These are phyloP conservation scores for Cinara cedri DNA, from an alignment of 2,888 invertebrate genomes.

Conservation along the genomic window DNA sequence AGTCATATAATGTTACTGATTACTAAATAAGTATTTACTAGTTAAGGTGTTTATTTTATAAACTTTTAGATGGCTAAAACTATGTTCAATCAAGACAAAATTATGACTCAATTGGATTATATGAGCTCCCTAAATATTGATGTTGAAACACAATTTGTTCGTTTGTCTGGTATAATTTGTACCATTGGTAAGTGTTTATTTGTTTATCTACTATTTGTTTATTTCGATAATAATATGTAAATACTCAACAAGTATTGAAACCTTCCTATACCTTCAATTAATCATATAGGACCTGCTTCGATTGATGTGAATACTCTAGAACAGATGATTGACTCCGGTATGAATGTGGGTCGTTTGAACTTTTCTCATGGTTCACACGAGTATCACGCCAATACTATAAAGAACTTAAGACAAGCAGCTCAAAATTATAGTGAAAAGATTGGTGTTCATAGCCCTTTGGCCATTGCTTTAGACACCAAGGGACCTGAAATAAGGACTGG, in stretches of 20 bases:
- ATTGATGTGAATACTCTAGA: constrained; percentile 80
- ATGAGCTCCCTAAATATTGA: constrained; percentile 93
- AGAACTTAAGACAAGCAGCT: constrained; percentile 84
- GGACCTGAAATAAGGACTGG: constrained; percentile 99
- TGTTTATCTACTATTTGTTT: too few relatives aligned
- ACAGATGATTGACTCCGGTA: constrained; percentile 94
- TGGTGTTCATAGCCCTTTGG: constrained; percentile 79
- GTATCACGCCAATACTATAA: constrained; percentile 89
- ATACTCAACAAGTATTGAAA: too few relatives aligned
- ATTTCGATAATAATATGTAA: too few relatives aligned
- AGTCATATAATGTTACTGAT: background rate
- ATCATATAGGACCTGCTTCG: constrained; percentile 75
- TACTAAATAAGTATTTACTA: constrained; percentile 11
- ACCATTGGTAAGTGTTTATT: constrained; percentile 79
- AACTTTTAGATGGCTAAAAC: constrained; percentile 49
- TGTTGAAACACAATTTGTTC: constrained; percentile 83
- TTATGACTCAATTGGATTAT: constrained; percentile 74
- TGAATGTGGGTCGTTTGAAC: constrained; percentile 95
- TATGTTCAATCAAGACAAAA: constrained; percentile 41
- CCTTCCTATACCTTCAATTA: background rate
- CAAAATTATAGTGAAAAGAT: constrained; percentile 77
- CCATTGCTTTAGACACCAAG: constrained; percentile 96
- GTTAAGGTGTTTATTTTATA: background rate
- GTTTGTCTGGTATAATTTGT: constrained; percentile 94
- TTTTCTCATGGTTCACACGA: constrained; percentile 96